Evolutionary conservation across 2,797 vertebrate genomes (phyloP).

Genomic region (Melanogrammus aeglefinus): DNA sequence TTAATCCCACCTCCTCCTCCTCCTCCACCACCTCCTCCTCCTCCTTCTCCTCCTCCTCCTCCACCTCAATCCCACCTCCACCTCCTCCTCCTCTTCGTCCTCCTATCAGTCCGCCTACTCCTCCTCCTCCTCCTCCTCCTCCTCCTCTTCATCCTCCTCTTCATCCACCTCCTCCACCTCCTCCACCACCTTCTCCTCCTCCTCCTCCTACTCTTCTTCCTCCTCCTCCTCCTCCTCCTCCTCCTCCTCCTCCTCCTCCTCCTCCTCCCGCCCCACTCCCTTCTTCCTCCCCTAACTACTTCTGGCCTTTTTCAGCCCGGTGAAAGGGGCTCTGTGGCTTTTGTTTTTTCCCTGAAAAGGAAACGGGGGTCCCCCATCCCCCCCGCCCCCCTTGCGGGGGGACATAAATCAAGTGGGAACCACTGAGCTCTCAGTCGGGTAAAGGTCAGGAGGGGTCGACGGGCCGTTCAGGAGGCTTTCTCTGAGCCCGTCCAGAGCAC

Average conservation of each 20-base stretch:
- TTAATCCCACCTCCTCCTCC: too few species aligned
- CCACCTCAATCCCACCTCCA: too few species aligned
- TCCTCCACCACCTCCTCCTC: too few species aligned
- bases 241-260: too few species aligned
- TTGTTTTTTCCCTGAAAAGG: slow-evolving; percentile 78
- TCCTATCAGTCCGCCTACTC: too few species aligned
- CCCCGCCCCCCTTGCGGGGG: slow-evolving; percentile 55
- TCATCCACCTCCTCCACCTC: too few species aligned
- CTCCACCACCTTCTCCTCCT: too few species aligned
- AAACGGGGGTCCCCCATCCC: slow-evolving; percentile 65
- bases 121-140: too few species aligned
- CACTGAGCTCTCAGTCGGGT: slow-evolving; percentile 72
- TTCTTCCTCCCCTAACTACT: not conserved
- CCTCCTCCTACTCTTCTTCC: slow-evolving; percentile 22
- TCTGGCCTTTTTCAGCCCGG: slow-evolving; percentile 24
- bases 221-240: not conserved
- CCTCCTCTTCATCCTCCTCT: too few species aligned
- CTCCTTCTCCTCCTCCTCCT: too few species aligned
- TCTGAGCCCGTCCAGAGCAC: slow-evolving; percentile 64
- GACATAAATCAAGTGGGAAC: slow-evolving; percentile 90
- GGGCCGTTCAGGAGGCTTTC: slow-evolving; percentile 50
- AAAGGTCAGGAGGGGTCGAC: slow-evolving; percentile 74
- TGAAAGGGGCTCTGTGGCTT: slow-evolving; percentile 64
- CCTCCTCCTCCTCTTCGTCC: too few species aligned
- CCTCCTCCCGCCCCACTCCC: not conserved